phyloP scores from a whole-genome alignment of 2,888 invertebrate species.

The Parnassius orleans region DNA sequence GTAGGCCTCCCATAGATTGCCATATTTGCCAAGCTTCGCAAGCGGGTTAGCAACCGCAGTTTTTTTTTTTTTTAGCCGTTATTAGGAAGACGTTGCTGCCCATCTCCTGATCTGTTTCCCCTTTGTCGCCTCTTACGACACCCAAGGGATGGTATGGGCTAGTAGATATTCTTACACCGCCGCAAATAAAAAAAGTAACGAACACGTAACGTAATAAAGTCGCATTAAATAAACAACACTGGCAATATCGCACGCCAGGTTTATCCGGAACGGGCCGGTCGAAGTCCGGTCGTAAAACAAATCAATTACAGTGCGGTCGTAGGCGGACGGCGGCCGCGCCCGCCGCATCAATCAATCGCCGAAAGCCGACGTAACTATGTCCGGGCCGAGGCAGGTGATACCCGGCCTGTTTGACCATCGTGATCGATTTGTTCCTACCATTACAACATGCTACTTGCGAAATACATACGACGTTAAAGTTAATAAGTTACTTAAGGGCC shows the following conservation, averaged over 20 bases:
- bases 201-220: not conserved
- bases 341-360: constrained; percentile 42
- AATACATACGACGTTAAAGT: not conserved
- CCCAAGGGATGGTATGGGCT: no score
- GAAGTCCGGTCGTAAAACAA: constrained; percentile 34
- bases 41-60: no score
- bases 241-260: not conserved
- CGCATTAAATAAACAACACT: not conserved
- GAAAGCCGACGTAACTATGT: not conserved
- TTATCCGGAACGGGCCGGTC: constrained; percentile 3
- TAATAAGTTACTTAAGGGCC: no score
- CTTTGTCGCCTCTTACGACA: no score
- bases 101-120: no score
- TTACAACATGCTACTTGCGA: constrained; percentile 1
- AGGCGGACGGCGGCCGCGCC: constrained; percentile 37
- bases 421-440: constrained; percentile 34
- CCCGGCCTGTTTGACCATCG: constrained; percentile 30
- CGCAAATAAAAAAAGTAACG: not conserved
- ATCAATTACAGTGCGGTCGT: constrained; percentile 39
- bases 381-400: constrained; percentile 13
- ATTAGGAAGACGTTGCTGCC: no score
- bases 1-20: no score
- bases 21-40: no score
- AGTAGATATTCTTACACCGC: no score
- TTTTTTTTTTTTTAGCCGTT: no score